A percentile compares a stretch with the other conserved stretches of the same genome.
These are phyloP conservation scores for Euura lappo DNA, from an alignment of 1,140 invertebrate genomes.

Conservation along the genomic window DNA sequence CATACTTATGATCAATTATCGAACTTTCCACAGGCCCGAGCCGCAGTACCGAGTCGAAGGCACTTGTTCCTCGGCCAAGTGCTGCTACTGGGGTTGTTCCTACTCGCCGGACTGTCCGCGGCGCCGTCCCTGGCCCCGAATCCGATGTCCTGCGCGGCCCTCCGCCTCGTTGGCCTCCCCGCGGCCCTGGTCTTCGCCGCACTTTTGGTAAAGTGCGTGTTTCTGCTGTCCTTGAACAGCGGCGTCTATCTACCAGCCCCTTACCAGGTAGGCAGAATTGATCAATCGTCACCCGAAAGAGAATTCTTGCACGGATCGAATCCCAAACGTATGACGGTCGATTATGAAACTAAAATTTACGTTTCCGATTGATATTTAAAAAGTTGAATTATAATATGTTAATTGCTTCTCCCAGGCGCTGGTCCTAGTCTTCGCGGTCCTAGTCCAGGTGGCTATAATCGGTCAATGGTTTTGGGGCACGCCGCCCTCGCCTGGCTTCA, in stretches of 20 bases:
- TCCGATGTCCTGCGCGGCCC: slow-evolving; percentile 80
- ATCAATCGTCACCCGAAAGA: background rate
- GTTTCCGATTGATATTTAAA: background rate
- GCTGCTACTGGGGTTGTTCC: slow-evolving; percentile 85
- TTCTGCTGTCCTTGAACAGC: slow-evolving; percentile 87
- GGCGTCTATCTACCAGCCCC: slow-evolving; percentile 92
- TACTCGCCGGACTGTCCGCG: slow-evolving; percentile 80
- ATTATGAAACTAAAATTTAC: background rate
- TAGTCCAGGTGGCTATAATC: slow-evolving; percentile 89
- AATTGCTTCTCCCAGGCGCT: slow-evolving; percentile 64
- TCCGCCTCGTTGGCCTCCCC: slow-evolving; percentile 83
- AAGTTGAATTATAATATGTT: too few species aligned
- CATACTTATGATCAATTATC: background rate
- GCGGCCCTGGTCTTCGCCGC: slow-evolving; percentile 91
- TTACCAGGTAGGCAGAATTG: slow-evolving; percentile 70
- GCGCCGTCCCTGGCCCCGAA: slow-evolving; percentile 82
- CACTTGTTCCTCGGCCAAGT: slow-evolving; percentile 92
- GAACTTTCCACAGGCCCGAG: slow-evolving; percentile 64
- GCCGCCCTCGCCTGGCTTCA: background rate
- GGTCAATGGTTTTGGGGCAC: slow-evolving; percentile 78
- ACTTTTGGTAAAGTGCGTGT: slow-evolving; percentile 92
- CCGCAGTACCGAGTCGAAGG: slow-evolving; percentile 81
- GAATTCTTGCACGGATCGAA: background rate
- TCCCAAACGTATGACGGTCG: background rate
- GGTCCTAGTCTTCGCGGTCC: slow-evolving; percentile 86